A percentile compares a stretch with the other conserved stretches of the same genome.
phyloP scores from a whole-genome alignment of 2,888 invertebrate genomes.

The Drosophila algonquin region DNA sequence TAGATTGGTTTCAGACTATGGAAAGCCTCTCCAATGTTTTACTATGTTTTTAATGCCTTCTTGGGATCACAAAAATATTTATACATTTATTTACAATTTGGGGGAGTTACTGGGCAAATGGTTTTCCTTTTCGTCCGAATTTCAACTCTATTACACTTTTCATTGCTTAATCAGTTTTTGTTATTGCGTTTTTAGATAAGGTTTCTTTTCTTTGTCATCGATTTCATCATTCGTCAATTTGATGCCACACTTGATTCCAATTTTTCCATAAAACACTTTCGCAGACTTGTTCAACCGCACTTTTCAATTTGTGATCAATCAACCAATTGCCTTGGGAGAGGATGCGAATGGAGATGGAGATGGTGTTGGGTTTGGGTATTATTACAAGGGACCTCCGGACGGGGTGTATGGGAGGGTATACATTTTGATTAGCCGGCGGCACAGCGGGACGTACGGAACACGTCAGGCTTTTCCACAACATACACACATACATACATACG shows the following conservation, averaged over 20 bases:
- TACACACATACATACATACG: slow-evolving; percentile 5
- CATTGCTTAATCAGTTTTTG: background rate
- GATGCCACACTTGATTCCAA: slow-evolving; percentile 31
- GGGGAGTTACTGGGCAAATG: too few relatives aligned
- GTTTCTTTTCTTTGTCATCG: slow-evolving; percentile 13
- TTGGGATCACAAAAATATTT: too few relatives aligned
- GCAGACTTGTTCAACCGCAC: slow-evolving; percentile 57
- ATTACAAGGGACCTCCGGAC: background rate
- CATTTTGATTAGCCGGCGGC: slow-evolving; percentile 55
- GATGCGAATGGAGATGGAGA: background rate
- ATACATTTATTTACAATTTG: too few relatives aligned
- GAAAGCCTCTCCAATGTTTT: too few relatives aligned
- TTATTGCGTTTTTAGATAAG: background rate
- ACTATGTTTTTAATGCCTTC: too few relatives aligned
- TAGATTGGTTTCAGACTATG: too few relatives aligned
- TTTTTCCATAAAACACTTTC: slow-evolving; percentile 24
- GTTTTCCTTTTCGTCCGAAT: slow-evolving; percentile 2
- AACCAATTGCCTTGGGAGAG: slow-evolving; percentile 40
- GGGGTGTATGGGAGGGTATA: background rate
- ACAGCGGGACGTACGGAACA: slow-evolving; percentile 18
- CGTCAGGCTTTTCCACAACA: slow-evolving; percentile 48
- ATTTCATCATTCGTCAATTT: slow-evolving; percentile 43
- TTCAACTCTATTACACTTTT: background rate
- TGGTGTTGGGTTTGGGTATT: slow-evolving; percentile 15
- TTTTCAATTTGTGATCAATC: slow-evolving; percentile 66